Percentiles rank a stretch among this genome's conserved stretches.
These are phyloP conservation scores for Sciurus carolinensis DNA, from an alignment of 2,797 vertebrate genomes.

Conservation along the genomic window DNA sequence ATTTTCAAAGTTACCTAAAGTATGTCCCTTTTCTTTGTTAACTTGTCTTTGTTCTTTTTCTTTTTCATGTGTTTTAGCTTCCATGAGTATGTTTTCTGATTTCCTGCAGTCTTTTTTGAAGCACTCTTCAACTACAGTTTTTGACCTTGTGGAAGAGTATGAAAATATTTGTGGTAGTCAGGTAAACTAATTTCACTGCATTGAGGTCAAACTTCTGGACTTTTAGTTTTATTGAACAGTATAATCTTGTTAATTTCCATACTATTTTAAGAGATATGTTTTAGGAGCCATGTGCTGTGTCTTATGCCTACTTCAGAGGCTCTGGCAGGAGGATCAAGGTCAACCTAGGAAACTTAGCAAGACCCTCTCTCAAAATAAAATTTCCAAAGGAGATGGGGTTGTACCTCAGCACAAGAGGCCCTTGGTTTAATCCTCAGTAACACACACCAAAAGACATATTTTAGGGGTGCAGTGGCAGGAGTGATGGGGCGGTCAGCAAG, in stretches of 20 bases:
- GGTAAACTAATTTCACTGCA: constrained; percentile 85
- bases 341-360: background rate
- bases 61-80: constrained; percentile 90
- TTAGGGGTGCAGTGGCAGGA: background rate
- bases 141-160: constrained; percentile 96
- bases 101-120: constrained; percentile 95
- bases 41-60: constrained; percentile 61
- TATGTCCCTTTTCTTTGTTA: background rate
- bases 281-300: background rate
- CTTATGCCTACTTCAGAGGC: background rate
- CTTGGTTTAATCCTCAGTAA: background rate
- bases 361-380: background rate
- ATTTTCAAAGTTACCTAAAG: constrained; percentile 36
- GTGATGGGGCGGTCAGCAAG: background rate
- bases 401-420: background rate
- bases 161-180: constrained; percentile 94
- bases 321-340: background rate
- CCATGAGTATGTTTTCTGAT: constrained; percentile 95
- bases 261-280: background rate
- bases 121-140: constrained; percentile 95
- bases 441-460: background rate
- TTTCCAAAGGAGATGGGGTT: background rate
- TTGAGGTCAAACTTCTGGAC: background rate
- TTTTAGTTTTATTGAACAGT: background rate
- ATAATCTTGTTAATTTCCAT: constrained; percentile 35